Base-by-base conservation (phyloP, 2,113 vertebrate genomes). In the Odontophorus gujanensis region DNA sequence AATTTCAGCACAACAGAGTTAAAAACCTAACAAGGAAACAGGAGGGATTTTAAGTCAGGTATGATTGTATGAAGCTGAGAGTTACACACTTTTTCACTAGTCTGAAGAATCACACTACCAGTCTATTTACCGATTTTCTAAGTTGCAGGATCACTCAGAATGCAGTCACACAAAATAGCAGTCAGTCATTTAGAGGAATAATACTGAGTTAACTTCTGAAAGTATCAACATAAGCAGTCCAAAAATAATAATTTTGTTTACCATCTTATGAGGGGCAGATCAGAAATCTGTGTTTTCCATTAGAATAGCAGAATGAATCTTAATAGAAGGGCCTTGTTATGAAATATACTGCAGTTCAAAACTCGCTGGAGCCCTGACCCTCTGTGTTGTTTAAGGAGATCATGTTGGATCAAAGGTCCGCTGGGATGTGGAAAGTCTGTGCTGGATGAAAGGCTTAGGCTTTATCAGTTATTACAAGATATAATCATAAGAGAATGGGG, bases 401-500 rank as follows among this genome's bases (percentile, higher is more conserved):
- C 32, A 45, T 69, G n/a, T 32, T 87, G 81, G 53, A 95, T 87
- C 81, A 96, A 92, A 92, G 43, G 22, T 40, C 53, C 45, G 2
- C 63, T 79, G 75, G 62, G 69, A 53, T 89, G 61, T 36, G 19
- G 19, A 69, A 38, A 0, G 0, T 81, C 62, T 69, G 40, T 84
- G 45, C 55, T 47, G 55, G 62, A 86, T 85, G 40, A 72, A 75
- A 92, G 71, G 40, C 58, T 81, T 87, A 93, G 57, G 59, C 90
- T 92, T 94, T 84, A 84, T 83, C 90, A 75, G 71, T 72, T 76
- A 61, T 24, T 75, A 43, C 50, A 92, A 86, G 69, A 67, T 75
- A 74, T 6, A 72, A 91, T 71, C 32, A 51, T 65, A 67, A 85
- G 81, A 84, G 53, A 90, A 85, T 48, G 26, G 43, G 22, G 67